Base-by-base conservation (phyloP, 2,113 vertebrate species). In the Tachysurus fulvidraco region DNA sequence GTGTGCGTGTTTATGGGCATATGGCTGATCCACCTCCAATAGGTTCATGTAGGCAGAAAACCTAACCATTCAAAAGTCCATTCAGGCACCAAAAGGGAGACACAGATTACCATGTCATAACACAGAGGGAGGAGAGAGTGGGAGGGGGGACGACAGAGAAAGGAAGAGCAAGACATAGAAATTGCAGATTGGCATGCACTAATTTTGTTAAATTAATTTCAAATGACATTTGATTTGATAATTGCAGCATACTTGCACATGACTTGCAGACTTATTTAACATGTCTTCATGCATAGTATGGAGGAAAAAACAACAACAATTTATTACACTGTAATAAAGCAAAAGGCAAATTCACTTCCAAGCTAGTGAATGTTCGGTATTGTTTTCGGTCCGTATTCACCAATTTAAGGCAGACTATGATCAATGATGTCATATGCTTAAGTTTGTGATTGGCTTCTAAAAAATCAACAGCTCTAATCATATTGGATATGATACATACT, bases 1-100 rank as follows among this genome's bases (percentile, higher is more conserved):
- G 96, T 91, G 95, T 93, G 96, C 96, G 96, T 97, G 97, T 98
- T 96, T 90, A 95, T 97, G 96, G 96, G 94, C 96, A 96, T 96
- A 97, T 97, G 98, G 97, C 97, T 98, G 96, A 98, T 96, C 96
- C 96, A 94, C 93, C 95, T 95, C 96, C 94, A 98, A 98, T 98
- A 96, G 96, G 97, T 97, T 96, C 97, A 98, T 97, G 97, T 98
- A 98, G 96, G 96, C 97, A 98, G 98, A 98, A 98, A 98, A 98
- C 96, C 93, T 96, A 94, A 95, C 96, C 94, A 98, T 99, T 98
- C 97, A 97, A 89, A 92, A 64, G 86, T 91, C 94, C 96, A 96
- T 97, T 98, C 97, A 98, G 95, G 93, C 95, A 95, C 96, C 96
- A 96, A 96, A 95, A 95, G 94, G 95, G 95, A 84, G 85, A 91